These are phyloP conservation scores for Montipora capitata DNA, from an alignment of 92 coral and sea anemone species.

Conservation along the genomic window DNA sequence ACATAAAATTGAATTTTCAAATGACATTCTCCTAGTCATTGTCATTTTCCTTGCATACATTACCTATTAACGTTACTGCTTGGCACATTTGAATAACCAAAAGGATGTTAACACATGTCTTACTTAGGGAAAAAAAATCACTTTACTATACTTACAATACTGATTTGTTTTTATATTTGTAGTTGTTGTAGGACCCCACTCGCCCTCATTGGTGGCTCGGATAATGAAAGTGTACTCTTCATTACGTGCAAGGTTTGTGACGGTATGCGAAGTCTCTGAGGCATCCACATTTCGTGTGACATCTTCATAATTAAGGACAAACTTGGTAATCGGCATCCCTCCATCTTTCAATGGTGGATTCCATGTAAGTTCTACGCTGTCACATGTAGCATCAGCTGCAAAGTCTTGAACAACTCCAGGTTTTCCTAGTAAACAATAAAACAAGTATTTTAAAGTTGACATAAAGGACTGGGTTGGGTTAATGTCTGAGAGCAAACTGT, in stretches of 20 bases:
- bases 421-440: slow-evolving; percentile 28
- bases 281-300: slow-evolving; percentile 39
- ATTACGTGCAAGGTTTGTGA: slow-evolving; percentile 32
- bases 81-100: too few species aligned
- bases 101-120: too few species aligned
- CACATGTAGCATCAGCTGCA: slow-evolving; percentile 33
- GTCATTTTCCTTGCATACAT: too few species aligned
- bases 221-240: slow-evolving; percentile 37
- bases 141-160: slow-evolving; percentile 31
- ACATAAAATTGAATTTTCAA: too few species aligned
- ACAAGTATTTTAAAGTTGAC: neutral
- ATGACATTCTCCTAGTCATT: too few species aligned
- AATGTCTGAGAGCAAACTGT: too few species aligned
- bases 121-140: too few species aligned
- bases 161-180: slow-evolving; percentile 23
- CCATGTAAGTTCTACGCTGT: slow-evolving; percentile 63
- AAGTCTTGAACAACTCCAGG: slow-evolving; percentile 49
- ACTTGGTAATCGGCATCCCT: slow-evolving; percentile 71
- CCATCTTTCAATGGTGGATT: slow-evolving; percentile 53
- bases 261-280: slow-evolving; percentile 29
- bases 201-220: slow-evolving; percentile 64
- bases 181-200: slow-evolving; percentile 33
- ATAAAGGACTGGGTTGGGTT: too few species aligned
- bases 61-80: too few species aligned
- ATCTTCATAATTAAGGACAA: neutral